Evolutionary conservation across 1,140 invertebrate genomes (phyloP).

Genomic region (Luehdorfia chinensis): DNA sequence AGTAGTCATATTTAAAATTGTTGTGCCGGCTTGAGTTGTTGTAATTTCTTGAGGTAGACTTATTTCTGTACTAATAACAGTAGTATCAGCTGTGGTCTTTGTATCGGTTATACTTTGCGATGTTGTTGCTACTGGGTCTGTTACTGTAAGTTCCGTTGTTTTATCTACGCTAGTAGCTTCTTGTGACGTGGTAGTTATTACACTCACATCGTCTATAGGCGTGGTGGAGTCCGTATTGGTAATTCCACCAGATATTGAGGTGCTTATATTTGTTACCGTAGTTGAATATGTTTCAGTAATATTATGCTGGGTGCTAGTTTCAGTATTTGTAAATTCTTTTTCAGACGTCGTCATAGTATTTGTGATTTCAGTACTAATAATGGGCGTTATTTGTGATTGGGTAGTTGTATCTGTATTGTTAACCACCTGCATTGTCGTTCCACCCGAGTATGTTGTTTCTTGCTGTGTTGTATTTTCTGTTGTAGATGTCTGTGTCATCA

Average conservation of each 20-base stretch:
- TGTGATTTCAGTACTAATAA: too few relatives aligned
- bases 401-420: neutral
- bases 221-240: neutral
- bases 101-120: neutral
- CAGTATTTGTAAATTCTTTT: neutral
- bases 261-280: neutral
- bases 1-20: too few relatives aligned
- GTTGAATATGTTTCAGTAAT: neutral
- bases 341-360: slow-evolving; percentile 1
- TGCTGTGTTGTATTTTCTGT: slow-evolving; percentile 4
- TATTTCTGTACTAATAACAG: neutral
- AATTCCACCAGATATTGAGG: neutral
- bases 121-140: slow-evolving; percentile 3
- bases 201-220: too few relatives aligned
- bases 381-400: too few relatives aligned
- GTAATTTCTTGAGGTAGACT: too few relatives aligned
- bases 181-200: neutral
- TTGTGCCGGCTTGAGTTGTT: too few relatives aligned
- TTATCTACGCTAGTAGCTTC: neutral
- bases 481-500: neutral
- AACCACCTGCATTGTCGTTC: neutral
- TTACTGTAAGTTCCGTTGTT: neutral
- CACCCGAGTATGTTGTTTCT: neutral
- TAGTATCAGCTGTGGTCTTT: neutral
- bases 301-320: too few relatives aligned